Conservation (phyloP, 1,140 invertebrate genomes). For the Drosophila pallidifrons region DNA sequence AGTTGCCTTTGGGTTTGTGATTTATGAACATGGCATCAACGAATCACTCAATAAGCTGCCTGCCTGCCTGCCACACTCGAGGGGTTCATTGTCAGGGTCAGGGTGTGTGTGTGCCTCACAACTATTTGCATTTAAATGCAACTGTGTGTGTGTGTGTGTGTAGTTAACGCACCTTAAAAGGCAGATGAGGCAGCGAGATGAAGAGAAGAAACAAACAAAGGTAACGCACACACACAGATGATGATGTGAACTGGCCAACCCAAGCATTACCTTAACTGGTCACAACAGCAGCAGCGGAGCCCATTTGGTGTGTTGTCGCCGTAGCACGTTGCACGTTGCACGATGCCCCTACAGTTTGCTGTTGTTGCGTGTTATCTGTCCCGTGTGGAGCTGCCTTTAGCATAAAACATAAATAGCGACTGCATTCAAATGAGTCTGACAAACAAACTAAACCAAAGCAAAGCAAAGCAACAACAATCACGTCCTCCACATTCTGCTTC, state of each 20-base stretch:
- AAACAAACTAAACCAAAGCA: slow-evolving; percentile 67
- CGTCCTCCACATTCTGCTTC: slow-evolving; percentile 1
- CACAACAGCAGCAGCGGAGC: slow-evolving; percentile 7
- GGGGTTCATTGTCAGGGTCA: slow-evolving; percentile 9
- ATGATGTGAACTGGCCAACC: slow-evolving; percentile 43
- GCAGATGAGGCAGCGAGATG: slow-evolving; percentile 8
- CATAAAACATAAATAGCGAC: slow-evolving; percentile 83
- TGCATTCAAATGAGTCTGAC: slow-evolving; percentile 80
- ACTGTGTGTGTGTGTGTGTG: slow-evolving; percentile 10
- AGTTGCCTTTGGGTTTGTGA: slow-evolving; percentile 18
- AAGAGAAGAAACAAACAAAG: slow-evolving; percentile 2
- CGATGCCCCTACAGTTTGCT: slow-evolving; percentile 26
- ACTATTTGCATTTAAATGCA: slow-evolving; percentile 33
- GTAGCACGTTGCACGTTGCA: slow-evolving; percentile 38
- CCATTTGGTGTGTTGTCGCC: slow-evolving; percentile 44
- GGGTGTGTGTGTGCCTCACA: slow-evolving; percentile 3
- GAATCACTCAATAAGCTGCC: slow-evolving; percentile 46
- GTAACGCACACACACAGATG: slow-evolving; percentile 33
- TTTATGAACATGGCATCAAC: slow-evolving; percentile 38
- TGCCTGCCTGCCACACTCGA: slow-evolving; percentile 17
- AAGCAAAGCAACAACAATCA: slow-evolving; percentile 40
- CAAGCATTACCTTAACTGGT: slow-evolving; percentile 44
- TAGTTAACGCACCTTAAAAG: slow-evolving; percentile 49
- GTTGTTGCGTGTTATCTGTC: slow-evolving; percentile 62
- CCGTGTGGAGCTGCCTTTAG: slow-evolving; percentile 64